Evolutionary conservation across 2,113 vertebrate species (phyloP), one percentile per base, ranked within the genome.

Genomic region (Brachionichthys hirsutus): DNA sequence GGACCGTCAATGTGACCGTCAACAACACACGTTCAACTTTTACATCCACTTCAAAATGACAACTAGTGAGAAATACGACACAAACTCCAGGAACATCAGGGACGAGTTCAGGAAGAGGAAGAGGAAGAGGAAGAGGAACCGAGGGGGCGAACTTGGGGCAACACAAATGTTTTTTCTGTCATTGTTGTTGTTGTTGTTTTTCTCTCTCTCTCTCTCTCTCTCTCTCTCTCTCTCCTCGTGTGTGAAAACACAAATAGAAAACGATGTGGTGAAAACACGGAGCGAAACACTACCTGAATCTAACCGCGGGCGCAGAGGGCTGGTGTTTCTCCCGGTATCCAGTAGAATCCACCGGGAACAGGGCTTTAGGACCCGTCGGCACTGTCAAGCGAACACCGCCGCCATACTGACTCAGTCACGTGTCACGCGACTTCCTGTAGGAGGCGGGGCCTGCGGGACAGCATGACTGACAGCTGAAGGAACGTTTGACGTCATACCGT

Each of bases 381-480:
- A 40, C 68, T 24, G 68, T 62, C 48, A 40, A 38, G 36, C 36
- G 54, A 65, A 36, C 78, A 60, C 68, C 71, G 89, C 87, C 88
- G 86, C 89, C 88, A 89, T 87, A 82, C 85, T 89, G 89, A 80
- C 69, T 70, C 16, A 49, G 76, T 92, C 90, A 90, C 90, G 87
- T 91, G 90, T 81, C 78, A n/a, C 19, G 48, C 78, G 59, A 34
- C 50, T 84, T 53, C 75, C 82, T 45, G 83, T 50, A 49, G 79
- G 65, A 24, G 91, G 89, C 87, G 87, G 81, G 75, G 75, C 52
- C 36, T 75, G 59, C 13, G 4, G 42, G 43, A 4, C 19, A 2
- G 9, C 45, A 18, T 73, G 79, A 81, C 45, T 77, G 80, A 76
- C 82, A 70, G 75, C 53, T 46, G 53, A 30, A 18, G 13, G 13